Evolutionary conservation across 2,888 invertebrate genomes (phyloP).

Genomic region (Acrobasis suavella): DNA sequence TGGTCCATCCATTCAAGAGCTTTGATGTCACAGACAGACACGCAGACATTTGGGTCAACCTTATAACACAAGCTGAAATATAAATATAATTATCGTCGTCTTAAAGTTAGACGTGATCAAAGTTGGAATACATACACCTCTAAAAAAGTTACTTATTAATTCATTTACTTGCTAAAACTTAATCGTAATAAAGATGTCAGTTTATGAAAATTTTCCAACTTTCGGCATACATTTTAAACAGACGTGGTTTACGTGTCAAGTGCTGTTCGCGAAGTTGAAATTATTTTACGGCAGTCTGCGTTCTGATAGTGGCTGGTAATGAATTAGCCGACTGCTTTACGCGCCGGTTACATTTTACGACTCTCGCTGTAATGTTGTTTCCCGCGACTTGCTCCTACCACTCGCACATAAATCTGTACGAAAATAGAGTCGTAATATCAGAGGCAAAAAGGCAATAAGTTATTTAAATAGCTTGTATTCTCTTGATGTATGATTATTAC

Average conservation of each 20-base stretch:
- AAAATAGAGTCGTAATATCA: conserved; percentile 13
- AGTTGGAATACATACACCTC: neutral
- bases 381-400: neutral
- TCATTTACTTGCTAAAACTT: neutral
- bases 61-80: no score
- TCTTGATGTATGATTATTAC: conserved; percentile 11
- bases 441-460: conserved; percentile 1
- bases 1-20: no score
- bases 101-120: neutral
- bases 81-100: no score
- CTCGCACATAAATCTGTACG: neutral
- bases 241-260: conserved; percentile 4
- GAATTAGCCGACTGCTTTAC: conserved; percentile 1
- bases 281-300: conserved; percentile 3
- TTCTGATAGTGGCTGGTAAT: conserved; percentile 2
- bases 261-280: conserved; percentile 6
- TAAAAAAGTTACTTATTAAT: neutral
- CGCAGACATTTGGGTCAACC: no score
- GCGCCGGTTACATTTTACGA: neutral
- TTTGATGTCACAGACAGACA: no score
- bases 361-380: conserved; percentile 5
- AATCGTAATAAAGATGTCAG: neutral
- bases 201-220: conserved; percentile 10
- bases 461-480: conserved; percentile 9
- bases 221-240: conserved; percentile 12